Evolutionary conservation across 2,113 vertebrate species (phyloP).

Genomic region (Neolamprologus cancellatus): DNA sequence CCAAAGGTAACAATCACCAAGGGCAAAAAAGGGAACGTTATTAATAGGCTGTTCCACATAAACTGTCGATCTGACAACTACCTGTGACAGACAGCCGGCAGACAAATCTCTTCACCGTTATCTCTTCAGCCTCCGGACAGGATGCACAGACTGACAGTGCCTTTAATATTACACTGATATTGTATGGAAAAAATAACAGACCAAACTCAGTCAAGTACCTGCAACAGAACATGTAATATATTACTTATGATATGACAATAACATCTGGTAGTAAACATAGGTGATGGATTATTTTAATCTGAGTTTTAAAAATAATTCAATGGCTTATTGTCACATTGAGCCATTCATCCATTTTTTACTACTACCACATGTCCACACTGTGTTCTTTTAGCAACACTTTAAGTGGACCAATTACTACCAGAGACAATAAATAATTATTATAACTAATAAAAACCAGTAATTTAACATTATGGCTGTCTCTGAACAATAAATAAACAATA

Average conservation of each 20-base stretch:
- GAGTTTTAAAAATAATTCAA: background rate
- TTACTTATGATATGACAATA: background rate
- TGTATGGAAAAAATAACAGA: background rate
- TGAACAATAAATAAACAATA: background rate
- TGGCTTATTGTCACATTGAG: background rate
- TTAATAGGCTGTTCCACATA: background rate
- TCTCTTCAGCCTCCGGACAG: background rate
- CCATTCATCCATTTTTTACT: fast-evolving
- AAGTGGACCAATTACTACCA: background rate
- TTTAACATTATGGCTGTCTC: background rate
- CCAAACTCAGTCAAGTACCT: background rate
- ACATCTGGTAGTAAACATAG: background rate
- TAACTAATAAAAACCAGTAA: background rate
- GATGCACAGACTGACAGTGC: background rate
- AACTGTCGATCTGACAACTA: background rate
- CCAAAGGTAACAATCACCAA: background rate
- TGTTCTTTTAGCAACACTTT: background rate
- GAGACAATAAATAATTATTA: background rate
- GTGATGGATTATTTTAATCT: background rate
- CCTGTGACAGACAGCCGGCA: background rate
- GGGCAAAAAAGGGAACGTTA: background rate
- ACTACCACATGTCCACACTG: background rate
- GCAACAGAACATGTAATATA: background rate
- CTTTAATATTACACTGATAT: background rate
- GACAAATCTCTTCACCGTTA: background rate